These are phyloP conservation scores for Volucella inflata DNA, from an alignment of 2,888 invertebrate species.

Conservation along the genomic window DNA sequence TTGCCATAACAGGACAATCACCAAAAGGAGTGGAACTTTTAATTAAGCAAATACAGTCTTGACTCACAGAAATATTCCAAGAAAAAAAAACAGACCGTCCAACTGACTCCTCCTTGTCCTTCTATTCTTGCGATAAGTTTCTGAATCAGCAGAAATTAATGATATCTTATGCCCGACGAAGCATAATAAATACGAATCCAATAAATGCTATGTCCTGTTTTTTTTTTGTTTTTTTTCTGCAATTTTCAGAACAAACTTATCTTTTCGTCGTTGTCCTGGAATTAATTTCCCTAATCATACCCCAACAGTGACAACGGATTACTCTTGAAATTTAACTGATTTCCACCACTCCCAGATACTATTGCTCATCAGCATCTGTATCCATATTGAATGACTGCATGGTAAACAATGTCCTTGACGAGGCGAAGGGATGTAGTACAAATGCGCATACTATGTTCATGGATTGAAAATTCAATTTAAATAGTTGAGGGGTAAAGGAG, in stretches of 20 bases:
- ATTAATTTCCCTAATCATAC: slow-evolving; percentile 62
- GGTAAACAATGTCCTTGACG: too few species aligned
- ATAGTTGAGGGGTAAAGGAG: too few species aligned
- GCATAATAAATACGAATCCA: slow-evolving; percentile 39
- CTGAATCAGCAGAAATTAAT: slow-evolving; percentile 29
- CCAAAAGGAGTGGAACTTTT: slow-evolving; percentile 68
- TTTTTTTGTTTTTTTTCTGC: slow-evolving; percentile 2
- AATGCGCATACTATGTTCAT: too few species aligned
- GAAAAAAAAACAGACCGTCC: background rate
- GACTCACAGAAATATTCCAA: too few species aligned
- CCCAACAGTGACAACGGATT: slow-evolving; percentile 13
- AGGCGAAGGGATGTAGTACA: too few species aligned
- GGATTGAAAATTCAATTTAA: too few species aligned
- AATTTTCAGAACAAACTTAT: slow-evolving; percentile 31
- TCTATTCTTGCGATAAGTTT: slow-evolving; percentile 4
- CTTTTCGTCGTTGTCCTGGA: slow-evolving; percentile 42
- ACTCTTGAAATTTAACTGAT: slow-evolving; percentile 24
- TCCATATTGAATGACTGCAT: too few species aligned
- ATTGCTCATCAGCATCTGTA: too few species aligned
- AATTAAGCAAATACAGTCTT: slow-evolving; percentile 66
- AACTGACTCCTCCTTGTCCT: background rate
- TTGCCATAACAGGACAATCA: slow-evolving; percentile 34
- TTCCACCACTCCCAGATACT: background rate
- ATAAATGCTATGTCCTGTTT: slow-evolving; percentile 24
- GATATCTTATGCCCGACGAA: slow-evolving; percentile 36